Base-by-base conservation (phyloP, 53 echinoderm and acorn worm genomes). In the Stichopus horrens region DNA sequence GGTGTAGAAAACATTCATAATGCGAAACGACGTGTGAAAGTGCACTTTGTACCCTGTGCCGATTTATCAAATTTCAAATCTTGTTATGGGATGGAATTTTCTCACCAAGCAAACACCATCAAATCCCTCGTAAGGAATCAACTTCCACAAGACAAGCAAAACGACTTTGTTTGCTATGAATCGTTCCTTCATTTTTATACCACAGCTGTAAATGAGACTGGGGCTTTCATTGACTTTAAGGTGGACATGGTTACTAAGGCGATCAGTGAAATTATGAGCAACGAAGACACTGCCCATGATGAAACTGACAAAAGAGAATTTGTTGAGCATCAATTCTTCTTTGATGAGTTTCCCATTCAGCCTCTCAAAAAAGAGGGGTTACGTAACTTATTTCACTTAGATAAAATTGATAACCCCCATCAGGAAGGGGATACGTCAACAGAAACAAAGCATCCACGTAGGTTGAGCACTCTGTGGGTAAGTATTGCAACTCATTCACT, bases 401-500 rank as follows among this genome's bases (percentile, higher is more conserved):
- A n/a, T 18, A 18, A 18, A 16, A 20, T n/a, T 71, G 18, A 6
- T 5, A 71, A 71, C 19, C n/a, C 18, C 18, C 18, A 16, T 7
- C 7, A n/a, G 18, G 18, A 56, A 5, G 16, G 58, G 18, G 21
- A 81, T 11, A 77, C 51, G 6, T 77, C 4, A 7, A 13, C 7
- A 71, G 6, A 71, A 18, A 54, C 77, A 76, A 76, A 76, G 8
- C 13, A 3, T 7, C 5, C 14, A 51, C 23, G 16, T 7, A 13
- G 16, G 51, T 5, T 13, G 8, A 13, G 77, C 9, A 37, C 6
- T 54, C 65, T 85, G 21, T 85, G 85, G 85, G 23, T 85, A 1
- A 85, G 85, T 23, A 37, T 85, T 8, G 85, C 85, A 21, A 85
- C 85, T 85, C 85, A 85, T 66, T 85, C 85, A 14, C 85, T 85